phyloP scores from a whole-genome alignment of 1,140 invertebrate species.

The Paramacrobiotus metropolitanus region DNA sequence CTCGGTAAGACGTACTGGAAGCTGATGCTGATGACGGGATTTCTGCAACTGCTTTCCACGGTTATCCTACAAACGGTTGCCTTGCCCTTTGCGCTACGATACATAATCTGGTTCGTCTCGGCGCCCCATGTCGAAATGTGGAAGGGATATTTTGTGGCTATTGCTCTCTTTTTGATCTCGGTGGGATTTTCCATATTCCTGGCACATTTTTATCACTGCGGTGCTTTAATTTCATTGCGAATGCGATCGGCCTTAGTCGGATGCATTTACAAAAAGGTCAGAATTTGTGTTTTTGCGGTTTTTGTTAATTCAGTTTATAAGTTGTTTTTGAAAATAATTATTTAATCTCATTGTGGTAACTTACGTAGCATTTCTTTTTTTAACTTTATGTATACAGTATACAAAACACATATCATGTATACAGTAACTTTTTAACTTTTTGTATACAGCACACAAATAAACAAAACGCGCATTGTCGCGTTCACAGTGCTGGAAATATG shows the following conservation, averaged over 20 bases:
- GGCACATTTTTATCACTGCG: slow-evolving; percentile 65
- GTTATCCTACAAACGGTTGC: neutral
- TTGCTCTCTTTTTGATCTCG: slow-evolving; percentile 44
- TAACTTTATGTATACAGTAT: no score
- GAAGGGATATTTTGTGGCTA: slow-evolving; percentile 31
- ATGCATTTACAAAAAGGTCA: slow-evolving; percentile 68
- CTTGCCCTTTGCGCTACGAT: neutral
- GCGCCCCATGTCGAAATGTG: slow-evolving; percentile 16
- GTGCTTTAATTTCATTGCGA: slow-evolving; percentile 70
- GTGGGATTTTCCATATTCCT: slow-evolving; percentile 65
- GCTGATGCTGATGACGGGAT: neutral
- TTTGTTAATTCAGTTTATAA: no score
- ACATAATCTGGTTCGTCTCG: neutral
- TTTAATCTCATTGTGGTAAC: no score
- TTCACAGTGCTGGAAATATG: no score
- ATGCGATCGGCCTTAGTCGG: slow-evolving; percentile 73
- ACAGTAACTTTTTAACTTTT: no score
- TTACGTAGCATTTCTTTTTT: no score
- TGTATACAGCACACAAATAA: no score
- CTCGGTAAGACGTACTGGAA: neutral
- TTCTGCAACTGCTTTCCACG: neutral
- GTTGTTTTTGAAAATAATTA: no score
- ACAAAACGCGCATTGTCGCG: no score
- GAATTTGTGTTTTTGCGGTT: no score
- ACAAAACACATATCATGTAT: no score